These are phyloP conservation scores for Amitus sp. DNA, from an alignment of 2,888 invertebrate genomes.

Conservation along the genomic window DNA sequence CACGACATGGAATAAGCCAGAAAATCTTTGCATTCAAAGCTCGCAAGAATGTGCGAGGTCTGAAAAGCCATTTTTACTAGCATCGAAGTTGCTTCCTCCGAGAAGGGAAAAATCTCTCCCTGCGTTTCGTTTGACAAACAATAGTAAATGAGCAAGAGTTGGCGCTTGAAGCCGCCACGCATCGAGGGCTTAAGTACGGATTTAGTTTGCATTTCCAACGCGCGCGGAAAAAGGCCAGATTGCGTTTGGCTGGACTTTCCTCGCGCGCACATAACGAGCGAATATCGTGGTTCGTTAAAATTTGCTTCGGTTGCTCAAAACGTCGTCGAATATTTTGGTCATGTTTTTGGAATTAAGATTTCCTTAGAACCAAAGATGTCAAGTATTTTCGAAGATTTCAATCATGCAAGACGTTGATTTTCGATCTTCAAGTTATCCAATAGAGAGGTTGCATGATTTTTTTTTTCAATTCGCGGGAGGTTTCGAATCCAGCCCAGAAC, in stretches of 20 bases:
- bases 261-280: not conserved
- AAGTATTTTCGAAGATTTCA: too few species aligned
- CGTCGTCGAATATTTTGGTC: too few species aligned
- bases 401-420: too few species aligned
- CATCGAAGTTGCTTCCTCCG: too few species aligned
- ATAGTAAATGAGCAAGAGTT: constrained; percentile 15
- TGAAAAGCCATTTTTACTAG: constrained; percentile 3
- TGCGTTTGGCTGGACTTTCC: not conserved
- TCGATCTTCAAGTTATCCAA: too few species aligned
- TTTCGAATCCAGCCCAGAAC: too few species aligned
- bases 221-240: not conserved
- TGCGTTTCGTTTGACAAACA: constrained; percentile 22
- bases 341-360: too few species aligned
- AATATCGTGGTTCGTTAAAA: not conserved
- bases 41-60: constrained; percentile 6
- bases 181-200: not conserved
- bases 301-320: too few species aligned
- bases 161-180: not conserved
- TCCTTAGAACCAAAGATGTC: too few species aligned
- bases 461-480: too few species aligned
- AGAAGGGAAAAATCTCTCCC: constrained; percentile 13
- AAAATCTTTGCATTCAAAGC: constrained; percentile 21
- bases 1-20: constrained; percentile 13
- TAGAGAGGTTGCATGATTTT: too few species aligned
- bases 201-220: not conserved